phyloP scores from a whole-genome alignment of 2,888 invertebrate genomes.

The Euzetes globulus region DNA sequence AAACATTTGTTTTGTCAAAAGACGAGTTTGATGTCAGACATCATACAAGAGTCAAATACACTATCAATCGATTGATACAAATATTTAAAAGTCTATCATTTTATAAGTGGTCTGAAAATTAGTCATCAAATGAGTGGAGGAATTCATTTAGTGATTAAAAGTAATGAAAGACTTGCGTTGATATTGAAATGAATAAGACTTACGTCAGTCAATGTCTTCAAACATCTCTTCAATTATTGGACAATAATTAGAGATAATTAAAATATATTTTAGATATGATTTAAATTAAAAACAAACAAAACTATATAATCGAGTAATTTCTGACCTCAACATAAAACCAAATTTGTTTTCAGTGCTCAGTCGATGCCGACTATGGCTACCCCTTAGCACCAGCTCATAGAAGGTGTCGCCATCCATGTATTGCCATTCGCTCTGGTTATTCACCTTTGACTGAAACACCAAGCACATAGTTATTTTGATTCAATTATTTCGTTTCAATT shows the following conservation, averaged over 20 bases:
- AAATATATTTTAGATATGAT: background rate
- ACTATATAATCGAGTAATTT: background rate
- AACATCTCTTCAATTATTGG: background rate
- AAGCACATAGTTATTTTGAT: background rate
- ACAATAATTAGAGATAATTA: constrained; percentile 3
- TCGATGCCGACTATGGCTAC: constrained; percentile 1
- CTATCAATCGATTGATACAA: too few relatives aligned
- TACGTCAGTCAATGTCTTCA: constrained; percentile 5
- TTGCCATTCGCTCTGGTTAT: constrained; percentile 6
- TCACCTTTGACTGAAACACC: constrained; percentile 3
- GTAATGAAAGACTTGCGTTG: too few relatives aligned
- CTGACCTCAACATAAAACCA: constrained; percentile 6
- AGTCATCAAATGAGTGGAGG: too few relatives aligned
- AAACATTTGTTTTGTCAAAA: too few relatives aligned
- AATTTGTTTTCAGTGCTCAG: too few relatives aligned
- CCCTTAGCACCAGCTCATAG: background rate
- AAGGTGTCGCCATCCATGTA: constrained; percentile 20
- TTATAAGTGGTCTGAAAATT: too few relatives aligned
- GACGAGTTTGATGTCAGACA: too few relatives aligned
- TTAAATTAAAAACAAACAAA: background rate
- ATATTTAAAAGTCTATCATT: too few relatives aligned
- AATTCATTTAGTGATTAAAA: too few relatives aligned
- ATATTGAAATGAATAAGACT: background rate
- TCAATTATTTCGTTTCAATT: too few relatives aligned
- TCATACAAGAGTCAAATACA: too few relatives aligned